phyloP scores from a whole-genome alignment of 2,888 invertebrate genomes.

The Dyspetes luteomarginatus region DNA sequence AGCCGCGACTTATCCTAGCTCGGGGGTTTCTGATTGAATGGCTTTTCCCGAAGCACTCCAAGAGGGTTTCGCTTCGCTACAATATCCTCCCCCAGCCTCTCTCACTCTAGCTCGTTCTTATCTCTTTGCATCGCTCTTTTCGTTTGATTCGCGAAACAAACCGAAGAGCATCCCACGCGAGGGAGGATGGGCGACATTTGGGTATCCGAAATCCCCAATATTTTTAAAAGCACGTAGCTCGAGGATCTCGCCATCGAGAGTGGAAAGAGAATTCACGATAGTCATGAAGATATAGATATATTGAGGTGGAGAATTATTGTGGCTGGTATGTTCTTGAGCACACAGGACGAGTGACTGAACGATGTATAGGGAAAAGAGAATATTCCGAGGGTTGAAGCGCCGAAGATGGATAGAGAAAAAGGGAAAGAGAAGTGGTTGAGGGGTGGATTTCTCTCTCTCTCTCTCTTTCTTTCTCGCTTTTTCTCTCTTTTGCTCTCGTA shows the following conservation, averaged over 20 bases:
- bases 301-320: slow-evolving; percentile 48
- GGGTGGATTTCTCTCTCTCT: slow-evolving; percentile 55
- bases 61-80: slow-evolving; percentile 64
- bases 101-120: slow-evolving; percentile 21
- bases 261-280: slow-evolving; percentile 53
- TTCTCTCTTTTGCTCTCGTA: no score
- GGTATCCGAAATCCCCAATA: slow-evolving; percentile 83
- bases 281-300: slow-evolving; percentile 41
- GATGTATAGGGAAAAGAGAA: slow-evolving; percentile 64
- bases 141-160: slow-evolving; percentile 69
- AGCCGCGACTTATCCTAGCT: slow-evolving; percentile 79
- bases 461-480: slow-evolving; percentile 68
- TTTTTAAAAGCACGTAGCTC: slow-evolving; percentile 82
- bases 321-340: slow-evolving; percentile 56
- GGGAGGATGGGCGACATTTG: slow-evolving; percentile 71
- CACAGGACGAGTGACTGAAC: slow-evolving; percentile 63
- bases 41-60: slow-evolving; percentile 80
- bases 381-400: slow-evolving; percentile 54
- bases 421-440: slow-evolving; percentile 61
- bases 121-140: slow-evolving; percentile 53
- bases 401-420: slow-evolving; percentile 60
- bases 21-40: slow-evolving; percentile 82
- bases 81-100: slow-evolving; percentile 45
- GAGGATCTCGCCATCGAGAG: slow-evolving; percentile 55
- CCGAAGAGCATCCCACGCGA: slow-evolving; percentile 68